Conservation (phyloP, 2,888 invertebrate species). For the Muscina levida region DNA sequence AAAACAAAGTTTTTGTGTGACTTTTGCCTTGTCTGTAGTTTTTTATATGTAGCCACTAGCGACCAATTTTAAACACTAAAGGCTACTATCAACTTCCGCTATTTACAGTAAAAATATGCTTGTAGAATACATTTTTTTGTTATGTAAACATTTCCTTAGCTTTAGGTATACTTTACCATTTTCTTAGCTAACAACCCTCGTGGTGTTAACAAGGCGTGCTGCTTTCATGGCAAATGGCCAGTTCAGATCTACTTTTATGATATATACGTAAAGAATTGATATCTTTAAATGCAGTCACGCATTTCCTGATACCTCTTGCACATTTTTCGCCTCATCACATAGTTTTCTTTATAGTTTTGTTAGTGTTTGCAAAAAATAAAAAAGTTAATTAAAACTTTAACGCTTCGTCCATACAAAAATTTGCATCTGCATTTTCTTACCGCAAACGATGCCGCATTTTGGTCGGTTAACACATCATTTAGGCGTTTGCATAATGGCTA, state of each 20-base stretch:
- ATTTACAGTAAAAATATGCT: no score
- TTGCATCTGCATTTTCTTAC: constrained; percentile 21
- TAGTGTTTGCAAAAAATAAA: constrained; percentile 23
- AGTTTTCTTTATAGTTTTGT: neutral
- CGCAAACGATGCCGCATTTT: neutral
- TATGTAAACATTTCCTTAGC: no score
- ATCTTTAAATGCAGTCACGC: constrained; percentile 55
- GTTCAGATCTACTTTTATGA: constrained; percentile 30
- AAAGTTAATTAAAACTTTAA: constrained; percentile 43
- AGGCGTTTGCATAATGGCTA: constrained; percentile 1
- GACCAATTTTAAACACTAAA: no score
- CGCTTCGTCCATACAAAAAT: constrained; percentile 6
- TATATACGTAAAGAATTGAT: constrained; percentile 21
- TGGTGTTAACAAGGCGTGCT: neutral
- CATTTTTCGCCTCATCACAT: neutral
- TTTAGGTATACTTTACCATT: no score
- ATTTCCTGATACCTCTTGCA: constrained; percentile 48
- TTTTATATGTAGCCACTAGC: no score
- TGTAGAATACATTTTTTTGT: no score
- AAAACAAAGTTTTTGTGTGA: no score
- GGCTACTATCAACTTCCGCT: no score
- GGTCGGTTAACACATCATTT: neutral
- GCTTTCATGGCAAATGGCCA: constrained; percentile 28
- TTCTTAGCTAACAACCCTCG: no score
- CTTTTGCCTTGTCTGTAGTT: no score